A percentile compares a stretch with the other conserved stretches of the same genome.
Evolutionary conservation across 2,797 vertebrate genomes (phyloP).

Genomic region (Cetoscarus ocellatus): DNA sequence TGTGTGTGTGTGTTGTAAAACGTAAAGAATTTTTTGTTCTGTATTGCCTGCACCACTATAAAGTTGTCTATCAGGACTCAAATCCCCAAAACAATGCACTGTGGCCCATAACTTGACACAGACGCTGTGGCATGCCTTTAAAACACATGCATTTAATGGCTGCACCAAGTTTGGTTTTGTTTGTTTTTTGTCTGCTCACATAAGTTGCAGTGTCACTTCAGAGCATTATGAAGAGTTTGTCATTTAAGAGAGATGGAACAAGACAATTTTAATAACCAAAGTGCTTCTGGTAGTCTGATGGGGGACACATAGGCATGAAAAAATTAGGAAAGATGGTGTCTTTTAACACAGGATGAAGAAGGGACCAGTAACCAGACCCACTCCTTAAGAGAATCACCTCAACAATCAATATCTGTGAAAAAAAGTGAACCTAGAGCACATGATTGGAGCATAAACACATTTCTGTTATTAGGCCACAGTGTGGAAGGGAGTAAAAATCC

Average conservation of each 20-base stretch:
- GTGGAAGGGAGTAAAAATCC: not conserved
- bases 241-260: not conserved
- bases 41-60: too few species aligned
- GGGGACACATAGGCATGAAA: constrained; percentile 17
- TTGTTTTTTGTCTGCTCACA: too few species aligned
- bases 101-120: too few species aligned
- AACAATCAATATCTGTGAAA: constrained; percentile 2
- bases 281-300: constrained; percentile 37
- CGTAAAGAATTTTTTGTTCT: too few species aligned
- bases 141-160: not conserved
- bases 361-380: constrained; percentile 32
- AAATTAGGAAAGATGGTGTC: constrained; percentile 39
- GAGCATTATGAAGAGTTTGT: not conserved
- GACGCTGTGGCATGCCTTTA: too few species aligned
- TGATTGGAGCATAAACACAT: not conserved
- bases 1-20: too few species aligned
- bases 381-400: constrained; percentile 1
- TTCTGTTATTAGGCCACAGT: constrained; percentile 13
- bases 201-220: not conserved
- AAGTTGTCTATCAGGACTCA: too few species aligned
- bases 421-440: not conserved
- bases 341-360: constrained; percentile 23
- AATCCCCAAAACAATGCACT: too few species aligned
- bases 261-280: not conserved
- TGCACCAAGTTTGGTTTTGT: too few species aligned